Conservation (phyloP, 2,888 invertebrate genomes). For the Glyphotaelius pellucidus region DNA sequence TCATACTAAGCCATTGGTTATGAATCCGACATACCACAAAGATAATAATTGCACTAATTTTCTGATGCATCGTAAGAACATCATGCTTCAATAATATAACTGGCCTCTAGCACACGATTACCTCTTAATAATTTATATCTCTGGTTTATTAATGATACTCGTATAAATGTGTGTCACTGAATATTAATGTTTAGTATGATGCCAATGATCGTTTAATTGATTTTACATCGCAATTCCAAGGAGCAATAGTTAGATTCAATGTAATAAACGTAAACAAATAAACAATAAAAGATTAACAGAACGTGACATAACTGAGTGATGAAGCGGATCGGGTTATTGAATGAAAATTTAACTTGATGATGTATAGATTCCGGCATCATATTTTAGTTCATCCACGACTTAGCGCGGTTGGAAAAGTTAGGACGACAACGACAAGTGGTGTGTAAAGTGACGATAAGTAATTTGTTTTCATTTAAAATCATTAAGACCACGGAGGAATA, state of each 20-base stretch:
- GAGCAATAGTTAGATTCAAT: not conserved
- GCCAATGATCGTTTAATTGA: not conserved
- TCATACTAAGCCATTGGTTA: not conserved
- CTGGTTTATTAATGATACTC: not conserved
- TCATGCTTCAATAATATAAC: not conserved
- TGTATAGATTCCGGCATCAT: not conserved
- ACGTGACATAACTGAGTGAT: not conserved
- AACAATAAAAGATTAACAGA: not conserved
- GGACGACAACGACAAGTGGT: not conserved
- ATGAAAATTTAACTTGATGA: not conserved
- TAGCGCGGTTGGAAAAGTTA: not conserved
- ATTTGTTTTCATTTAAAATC: too few species aligned
- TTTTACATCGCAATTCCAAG: not conserved
- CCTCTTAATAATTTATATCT: not conserved
- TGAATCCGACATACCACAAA: not conserved
- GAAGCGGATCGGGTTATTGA: not conserved
- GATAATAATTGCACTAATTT: not conserved
- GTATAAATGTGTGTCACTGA: not conserved
- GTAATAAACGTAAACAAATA: not conserved
- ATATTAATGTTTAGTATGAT: not conserved
- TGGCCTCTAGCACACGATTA: not conserved
- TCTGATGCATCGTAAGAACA: not conserved
- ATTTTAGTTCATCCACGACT: not conserved
- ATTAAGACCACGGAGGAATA: too few species aligned
- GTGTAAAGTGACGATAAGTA: too few species aligned